Conservation (phyloP, 2,888 invertebrate species). For the Thecocarcelia acutangulata region DNA sequence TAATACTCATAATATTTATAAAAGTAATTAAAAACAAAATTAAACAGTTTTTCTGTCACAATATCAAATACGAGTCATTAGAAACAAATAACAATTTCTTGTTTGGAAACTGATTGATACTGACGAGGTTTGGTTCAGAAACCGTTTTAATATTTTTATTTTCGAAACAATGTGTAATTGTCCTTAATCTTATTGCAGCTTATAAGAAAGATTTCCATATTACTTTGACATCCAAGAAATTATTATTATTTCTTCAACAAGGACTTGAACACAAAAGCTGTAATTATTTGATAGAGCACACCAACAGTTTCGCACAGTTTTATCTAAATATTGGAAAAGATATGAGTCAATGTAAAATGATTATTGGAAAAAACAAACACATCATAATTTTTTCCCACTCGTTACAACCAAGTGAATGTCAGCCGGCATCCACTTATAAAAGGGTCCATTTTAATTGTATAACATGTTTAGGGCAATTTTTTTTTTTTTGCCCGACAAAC, state of each 20-base stretch:
- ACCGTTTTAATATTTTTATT: no score
- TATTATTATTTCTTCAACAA: neutral
- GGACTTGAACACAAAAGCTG: neutral
- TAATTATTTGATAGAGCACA: neutral
- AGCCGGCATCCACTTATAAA: neutral
- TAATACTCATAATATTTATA: no score
- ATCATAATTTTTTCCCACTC: conserved; percentile 35
- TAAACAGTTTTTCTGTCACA: no score
- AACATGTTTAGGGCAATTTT: conserved; percentile 3
- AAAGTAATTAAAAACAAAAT: no score
- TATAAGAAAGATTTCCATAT: neutral
- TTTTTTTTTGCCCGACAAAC: conserved; percentile 16
- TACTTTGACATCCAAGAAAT: neutral
- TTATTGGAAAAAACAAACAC: conserved; percentile 46
- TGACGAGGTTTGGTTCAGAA: no score
- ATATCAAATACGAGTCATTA: no score
- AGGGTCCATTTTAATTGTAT: conserved; percentile 16
- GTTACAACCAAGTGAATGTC: no score
- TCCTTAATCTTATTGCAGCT: neutral
- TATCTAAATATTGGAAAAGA: neutral
- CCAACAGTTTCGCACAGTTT: neutral
- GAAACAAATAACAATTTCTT: no score
- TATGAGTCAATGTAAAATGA: conserved; percentile 6
- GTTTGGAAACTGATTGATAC: no score
- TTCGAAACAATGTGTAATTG: neutral